Percentiles rank a stretch among this genome's conserved stretches.
Evolutionary conservation across 2,888 invertebrate species (phyloP).

Genomic region (Acrobasis repandana): DNA sequence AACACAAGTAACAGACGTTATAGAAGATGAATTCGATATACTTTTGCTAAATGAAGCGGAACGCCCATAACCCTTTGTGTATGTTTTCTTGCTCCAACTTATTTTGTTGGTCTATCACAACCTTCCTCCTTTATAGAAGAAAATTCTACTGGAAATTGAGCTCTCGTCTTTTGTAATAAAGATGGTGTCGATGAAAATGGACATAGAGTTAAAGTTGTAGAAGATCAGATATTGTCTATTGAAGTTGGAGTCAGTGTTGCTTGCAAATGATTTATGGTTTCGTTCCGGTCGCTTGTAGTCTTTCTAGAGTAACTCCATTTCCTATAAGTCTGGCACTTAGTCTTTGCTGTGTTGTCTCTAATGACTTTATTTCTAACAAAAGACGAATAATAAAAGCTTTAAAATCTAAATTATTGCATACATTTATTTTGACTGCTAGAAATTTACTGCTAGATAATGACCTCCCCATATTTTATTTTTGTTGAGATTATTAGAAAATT

Average conservation of each 20-base stretch:
- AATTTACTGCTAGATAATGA: too few species aligned
- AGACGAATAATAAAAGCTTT: too few species aligned
- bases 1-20: slow-evolving; percentile 58
- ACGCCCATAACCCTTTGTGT: slow-evolving; percentile 62
- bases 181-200: slow-evolving; percentile 15
- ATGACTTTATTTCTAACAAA: background rate
- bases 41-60: slow-evolving; percentile 80
- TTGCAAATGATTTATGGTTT: slow-evolving; percentile 66
- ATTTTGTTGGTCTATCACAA: slow-evolving; percentile 47
- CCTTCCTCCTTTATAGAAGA: background rate
- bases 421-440: too few species aligned
- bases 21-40: slow-evolving; percentile 76
- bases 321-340: slow-evolving; percentile 18
- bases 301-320: slow-evolving; percentile 35
- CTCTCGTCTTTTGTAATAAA: slow-evolving; percentile 34
- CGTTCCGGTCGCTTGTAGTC: slow-evolving; percentile 51
- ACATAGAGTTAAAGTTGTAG: slow-evolving; percentile 37
- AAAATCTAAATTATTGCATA: too few species aligned
- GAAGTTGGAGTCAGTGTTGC: slow-evolving; percentile 55
- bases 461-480: too few species aligned
- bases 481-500: too few species aligned
- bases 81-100: slow-evolving; percentile 53
- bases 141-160: slow-evolving; percentile 8
- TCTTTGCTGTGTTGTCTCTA: slow-evolving; percentile 9
- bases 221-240: slow-evolving; percentile 63